phyloP scores from a whole-genome alignment of 2,888 invertebrate species.

The Dasypolia templi region DNA sequence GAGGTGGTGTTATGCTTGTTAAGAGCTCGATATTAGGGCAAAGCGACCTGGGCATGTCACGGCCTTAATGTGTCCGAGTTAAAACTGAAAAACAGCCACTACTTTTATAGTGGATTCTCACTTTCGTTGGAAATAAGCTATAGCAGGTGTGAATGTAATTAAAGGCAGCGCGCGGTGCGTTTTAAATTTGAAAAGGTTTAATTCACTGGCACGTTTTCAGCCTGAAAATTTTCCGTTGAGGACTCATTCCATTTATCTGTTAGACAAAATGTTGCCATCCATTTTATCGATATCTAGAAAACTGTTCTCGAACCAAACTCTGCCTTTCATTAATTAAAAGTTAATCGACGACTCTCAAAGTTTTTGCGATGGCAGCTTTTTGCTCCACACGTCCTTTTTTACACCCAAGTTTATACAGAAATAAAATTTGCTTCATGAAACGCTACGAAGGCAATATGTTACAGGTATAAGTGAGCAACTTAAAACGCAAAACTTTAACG shows the following conservation, averaged over 20 bases:
- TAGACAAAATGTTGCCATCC: slow-evolving; percentile 42
- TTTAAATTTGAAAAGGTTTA: neutral
- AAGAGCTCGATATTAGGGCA: neutral
- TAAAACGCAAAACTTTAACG: slow-evolving; percentile 37
- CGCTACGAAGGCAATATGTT: slow-evolving; percentile 54
- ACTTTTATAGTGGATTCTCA: neutral
- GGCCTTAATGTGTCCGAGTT: neutral
- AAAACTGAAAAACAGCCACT: neutral
- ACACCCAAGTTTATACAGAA: slow-evolving; percentile 51
- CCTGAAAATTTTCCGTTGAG: neutral
- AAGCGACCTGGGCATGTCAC: neutral
- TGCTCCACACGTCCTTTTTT: slow-evolving; percentile 57
- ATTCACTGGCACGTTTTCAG: slow-evolving; percentile 3
- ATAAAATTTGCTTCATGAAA: slow-evolving; percentile 64
- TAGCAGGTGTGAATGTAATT: neutral
- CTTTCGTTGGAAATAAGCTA: neutral
- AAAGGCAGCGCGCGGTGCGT: neutral
- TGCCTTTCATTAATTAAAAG: slow-evolving; percentile 77
- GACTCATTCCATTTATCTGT: slow-evolving; percentile 46
- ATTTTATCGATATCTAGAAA: slow-evolving; percentile 65
- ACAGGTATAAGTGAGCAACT: slow-evolving; percentile 55
- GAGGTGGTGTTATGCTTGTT: slow-evolving; percentile 7
- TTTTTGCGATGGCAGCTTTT: slow-evolving; percentile 59
- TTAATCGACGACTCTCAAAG: slow-evolving; percentile 71
- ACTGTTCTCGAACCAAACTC: slow-evolving; percentile 69